Evolutionary conservation across 2,888 invertebrate species (phyloP).

Genomic region (Erebia palarica): DNA sequence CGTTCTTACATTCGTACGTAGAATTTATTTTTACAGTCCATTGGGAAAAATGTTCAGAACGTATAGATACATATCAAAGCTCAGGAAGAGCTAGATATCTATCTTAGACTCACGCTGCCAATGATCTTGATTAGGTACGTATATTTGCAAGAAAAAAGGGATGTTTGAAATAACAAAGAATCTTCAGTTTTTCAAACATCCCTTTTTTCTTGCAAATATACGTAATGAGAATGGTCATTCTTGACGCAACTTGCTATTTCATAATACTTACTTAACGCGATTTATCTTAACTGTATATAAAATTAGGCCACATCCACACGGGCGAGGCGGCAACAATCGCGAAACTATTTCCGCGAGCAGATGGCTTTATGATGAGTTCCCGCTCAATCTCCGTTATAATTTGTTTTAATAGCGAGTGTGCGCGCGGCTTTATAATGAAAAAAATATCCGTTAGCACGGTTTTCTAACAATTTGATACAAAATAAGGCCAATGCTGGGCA

Average conservation of each 20-base stretch:
- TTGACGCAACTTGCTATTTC: background rate
- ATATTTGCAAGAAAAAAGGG: too few relatives aligned
- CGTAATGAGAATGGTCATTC: background rate
- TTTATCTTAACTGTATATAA: conserved; percentile 15
- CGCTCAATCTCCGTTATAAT: conserved; percentile 43
- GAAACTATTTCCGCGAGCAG: conserved; percentile 43
- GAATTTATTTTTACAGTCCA: too few relatives aligned
- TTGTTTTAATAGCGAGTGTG: conserved; percentile 24
- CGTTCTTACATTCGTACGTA: too few relatives aligned
- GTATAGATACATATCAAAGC: too few relatives aligned
- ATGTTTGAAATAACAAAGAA: too few relatives aligned
- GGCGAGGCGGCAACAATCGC: conserved; percentile 33
- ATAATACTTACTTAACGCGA: background rate
- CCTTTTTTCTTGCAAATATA: too few relatives aligned
- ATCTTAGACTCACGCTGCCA: too few relatives aligned
- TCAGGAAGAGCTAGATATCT: too few relatives aligned
- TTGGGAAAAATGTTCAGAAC: too few relatives aligned
- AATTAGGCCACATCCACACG: conserved; percentile 35
- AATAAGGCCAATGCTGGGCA: background rate
- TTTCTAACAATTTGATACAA: background rate
- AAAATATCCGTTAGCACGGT: conserved; percentile 1
- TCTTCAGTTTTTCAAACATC: too few relatives aligned
- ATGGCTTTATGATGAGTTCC: conserved; percentile 42
- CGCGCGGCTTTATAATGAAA: background rate
- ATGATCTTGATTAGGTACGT: too few relatives aligned